These are phyloP conservation scores for Bombus consobrinus DNA, from an alignment of 1,140 invertebrate genomes.

Conservation along the genomic window DNA sequence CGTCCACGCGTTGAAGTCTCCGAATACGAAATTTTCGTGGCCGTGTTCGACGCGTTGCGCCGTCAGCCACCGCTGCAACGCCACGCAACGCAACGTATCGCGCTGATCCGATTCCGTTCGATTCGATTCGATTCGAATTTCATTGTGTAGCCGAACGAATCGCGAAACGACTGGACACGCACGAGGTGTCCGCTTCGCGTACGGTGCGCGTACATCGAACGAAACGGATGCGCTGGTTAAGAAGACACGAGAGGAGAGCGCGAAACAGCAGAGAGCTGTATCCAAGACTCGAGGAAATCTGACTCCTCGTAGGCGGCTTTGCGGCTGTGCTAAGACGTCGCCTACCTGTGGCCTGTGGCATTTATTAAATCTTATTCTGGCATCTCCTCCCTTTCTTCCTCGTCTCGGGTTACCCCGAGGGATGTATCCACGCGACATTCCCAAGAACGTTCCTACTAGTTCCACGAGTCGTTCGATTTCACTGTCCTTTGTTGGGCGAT, in stretches of 20 bases:
- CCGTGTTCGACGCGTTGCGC: too few species aligned
- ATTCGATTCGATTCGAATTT: too few species aligned
- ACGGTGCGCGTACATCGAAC: conserved; percentile 12
- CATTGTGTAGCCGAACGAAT: neutral
- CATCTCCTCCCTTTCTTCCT: conserved; percentile 60
- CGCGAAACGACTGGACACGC: neutral
- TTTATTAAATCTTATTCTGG: conserved; percentile 76
- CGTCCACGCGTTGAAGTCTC: conserved; percentile 50
- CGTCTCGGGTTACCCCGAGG: conserved; percentile 65
- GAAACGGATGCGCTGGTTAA: conserved; percentile 57
- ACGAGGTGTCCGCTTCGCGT: neutral
- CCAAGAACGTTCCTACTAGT: conserved; percentile 44
- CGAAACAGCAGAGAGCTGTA: conserved; percentile 48
- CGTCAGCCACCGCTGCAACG: neutral
- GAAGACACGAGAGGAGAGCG: neutral
- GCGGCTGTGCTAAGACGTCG: conserved; percentile 72
- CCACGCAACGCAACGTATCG: too few species aligned
- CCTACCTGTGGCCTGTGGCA: conserved; percentile 63
- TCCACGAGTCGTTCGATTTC: conserved; percentile 26
- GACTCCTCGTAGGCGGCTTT: conserved; percentile 71
- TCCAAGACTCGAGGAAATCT: conserved; percentile 64
- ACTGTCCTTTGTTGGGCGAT: conserved; percentile 51
- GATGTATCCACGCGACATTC: conserved; percentile 30
- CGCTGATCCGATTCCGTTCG: too few species aligned
- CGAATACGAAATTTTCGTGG: conserved; percentile 41